Evolutionary conservation across 2,797 vertebrate species (phyloP), one percentile per base, ranked within the genome.

Genomic region (Betta splendens): DNA sequence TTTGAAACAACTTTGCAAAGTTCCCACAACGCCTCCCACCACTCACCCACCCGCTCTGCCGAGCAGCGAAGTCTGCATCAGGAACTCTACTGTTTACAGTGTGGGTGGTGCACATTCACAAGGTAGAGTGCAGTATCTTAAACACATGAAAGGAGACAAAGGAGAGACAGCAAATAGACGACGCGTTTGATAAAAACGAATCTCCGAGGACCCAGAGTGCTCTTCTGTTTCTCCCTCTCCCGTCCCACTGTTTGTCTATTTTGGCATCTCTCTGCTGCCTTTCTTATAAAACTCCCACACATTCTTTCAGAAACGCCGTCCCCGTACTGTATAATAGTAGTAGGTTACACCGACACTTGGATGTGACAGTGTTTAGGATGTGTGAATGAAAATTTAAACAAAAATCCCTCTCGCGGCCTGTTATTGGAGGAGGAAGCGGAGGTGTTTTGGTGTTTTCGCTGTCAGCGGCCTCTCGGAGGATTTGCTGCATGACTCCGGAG

Each of bases 171-270:
- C 67, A 69, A 75, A 75, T 58, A 70, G 39, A 53, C 75, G 60
- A 12, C 1, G 3, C 1, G 54, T 68, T 69, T 73, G 64, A 77
- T 72, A 56, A 77, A n/a, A 71, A 55, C 36, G 52, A 70, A 45
- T 71, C 74, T 71, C 71, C 9, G 43, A 76, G 74, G 76, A 83
- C 51, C 40, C 39, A 37, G 58, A 75, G 57, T 58, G 50, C 58
- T 72, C 56, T 21, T 66, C 23, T 20, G 22, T 59, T 46, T 69
- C 28, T 69, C 39, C 46, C 11, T 21, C 43, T 35, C 42, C 58
- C 70, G 40, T 71, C 52, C 63, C 55, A 45, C 53, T 40, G 33
- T 77, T 65, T 66, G 65, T 64, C 77, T 84, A 65, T 81, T 79
- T 83, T 53, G 52, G 62, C 43, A 22, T 37, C 44, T 72, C 36